Percentiles rank a stretch among this genome's conserved stretches.
Evolutionary conservation across 1,140 invertebrate species (phyloP).

Genomic region (Cataglyphis hispanica): DNA sequence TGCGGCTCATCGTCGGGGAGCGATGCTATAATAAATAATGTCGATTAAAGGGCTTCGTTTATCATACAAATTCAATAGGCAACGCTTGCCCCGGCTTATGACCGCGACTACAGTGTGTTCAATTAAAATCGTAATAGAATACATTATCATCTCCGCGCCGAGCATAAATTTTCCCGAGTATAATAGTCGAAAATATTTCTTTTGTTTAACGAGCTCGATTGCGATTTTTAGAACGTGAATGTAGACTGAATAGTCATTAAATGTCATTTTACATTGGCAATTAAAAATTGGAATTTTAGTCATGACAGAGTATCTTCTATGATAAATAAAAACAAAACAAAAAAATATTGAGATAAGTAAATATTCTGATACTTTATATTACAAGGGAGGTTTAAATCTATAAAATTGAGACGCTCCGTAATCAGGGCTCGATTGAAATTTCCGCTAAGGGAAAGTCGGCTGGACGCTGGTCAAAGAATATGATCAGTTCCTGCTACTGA

Average conservation of each 20-base stretch:
- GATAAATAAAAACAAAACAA: neutral
- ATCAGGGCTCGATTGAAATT: conserved; percentile 31
- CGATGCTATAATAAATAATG: conserved; percentile 52
- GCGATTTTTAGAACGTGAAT: neutral
- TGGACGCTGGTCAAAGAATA: conserved; percentile 41
- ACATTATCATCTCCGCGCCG: conserved; percentile 51
- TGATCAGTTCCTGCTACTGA: conserved; percentile 29
- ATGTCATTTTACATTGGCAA: neutral
- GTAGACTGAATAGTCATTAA: neutral
- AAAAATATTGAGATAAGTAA: neutral
- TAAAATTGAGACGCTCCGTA: conserved; percentile 15
- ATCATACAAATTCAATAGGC: conserved; percentile 56
- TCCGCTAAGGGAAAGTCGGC: conserved; percentile 50
- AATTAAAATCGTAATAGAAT: conserved; percentile 64
- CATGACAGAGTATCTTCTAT: no score
- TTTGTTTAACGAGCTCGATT: conserved; percentile 28
- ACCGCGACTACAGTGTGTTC: conserved; percentile 48
- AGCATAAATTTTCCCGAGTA: conserved; percentile 42
- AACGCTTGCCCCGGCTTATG: conserved; percentile 20
- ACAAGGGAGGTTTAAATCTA: neutral
- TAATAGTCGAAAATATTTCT: conserved; percentile 50
- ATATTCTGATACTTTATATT: neutral
- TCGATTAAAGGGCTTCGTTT: conserved; percentile 57
- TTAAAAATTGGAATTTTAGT: neutral
- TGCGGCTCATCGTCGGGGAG: conserved; percentile 47